Percentiles rank a stretch among this genome's conserved stretches.
Evolutionary conservation across 1,140 invertebrate species (phyloP).

Genomic region (Olivierus martensii): DNA sequence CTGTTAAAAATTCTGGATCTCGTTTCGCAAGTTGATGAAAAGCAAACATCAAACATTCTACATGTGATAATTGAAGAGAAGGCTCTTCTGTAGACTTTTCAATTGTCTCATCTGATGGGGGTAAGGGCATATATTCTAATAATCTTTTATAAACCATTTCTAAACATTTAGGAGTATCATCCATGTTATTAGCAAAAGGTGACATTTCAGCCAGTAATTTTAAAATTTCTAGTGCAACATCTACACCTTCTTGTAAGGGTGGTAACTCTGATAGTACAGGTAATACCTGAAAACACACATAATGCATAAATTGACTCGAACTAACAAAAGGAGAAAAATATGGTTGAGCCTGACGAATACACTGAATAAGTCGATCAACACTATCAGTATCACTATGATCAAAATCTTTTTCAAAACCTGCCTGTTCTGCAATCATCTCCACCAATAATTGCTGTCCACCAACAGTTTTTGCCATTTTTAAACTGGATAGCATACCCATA

Average conservation of each 20-base stretch:
- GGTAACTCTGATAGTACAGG: constrained; percentile 38
- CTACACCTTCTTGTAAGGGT: constrained; percentile 2
- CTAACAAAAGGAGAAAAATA: constrained; percentile 66
- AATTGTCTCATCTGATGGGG: constrained; percentile 45
- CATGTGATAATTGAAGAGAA: constrained; percentile 76
- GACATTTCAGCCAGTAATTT: constrained; percentile 77
- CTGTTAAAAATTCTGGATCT: constrained; percentile 57
- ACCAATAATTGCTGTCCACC: constrained; percentile 73
- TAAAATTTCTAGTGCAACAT: constrained; percentile 58
- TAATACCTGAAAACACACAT: constrained; percentile 73
- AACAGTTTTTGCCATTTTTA: constrained; percentile 61
- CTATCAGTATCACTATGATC: constrained; percentile 58
- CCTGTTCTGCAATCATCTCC: constrained; percentile 65
- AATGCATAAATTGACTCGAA: constrained; percentile 69
- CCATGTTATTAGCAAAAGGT: constrained; percentile 54
- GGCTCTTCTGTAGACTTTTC: constrained; percentile 43
- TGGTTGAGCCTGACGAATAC: constrained; percentile 64
- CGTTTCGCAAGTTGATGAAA: constrained; percentile 78
- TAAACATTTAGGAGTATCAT: constrained; percentile 56
- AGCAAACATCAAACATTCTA: constrained; percentile 81
- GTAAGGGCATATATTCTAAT: constrained; percentile 46
- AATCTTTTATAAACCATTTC: constrained; percentile 40
- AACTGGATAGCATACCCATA: constrained; percentile 66
- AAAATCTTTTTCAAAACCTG: constrained; percentile 56
- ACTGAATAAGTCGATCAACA: constrained; percentile 66